A percentile compares a stretch with the other conserved stretches of the same genome.
Conservation (phyloP, 2,113 vertebrate genomes). For the Larimichthys polyactis region DNA sequence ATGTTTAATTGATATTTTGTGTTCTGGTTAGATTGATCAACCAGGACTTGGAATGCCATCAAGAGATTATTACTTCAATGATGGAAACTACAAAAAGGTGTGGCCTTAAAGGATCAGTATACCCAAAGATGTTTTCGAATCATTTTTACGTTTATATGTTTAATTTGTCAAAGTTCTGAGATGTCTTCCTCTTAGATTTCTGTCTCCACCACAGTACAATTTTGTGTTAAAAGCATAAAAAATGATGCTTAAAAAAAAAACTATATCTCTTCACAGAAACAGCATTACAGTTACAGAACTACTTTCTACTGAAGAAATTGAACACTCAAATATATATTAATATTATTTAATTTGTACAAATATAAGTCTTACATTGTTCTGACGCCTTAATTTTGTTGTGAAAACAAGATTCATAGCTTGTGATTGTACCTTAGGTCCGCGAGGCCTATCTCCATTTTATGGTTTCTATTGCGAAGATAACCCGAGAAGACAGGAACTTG, state of each 20-base stretch:
- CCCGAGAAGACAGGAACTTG: slow-evolving; percentile 89
- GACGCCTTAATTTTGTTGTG: slow-evolving; percentile 1
- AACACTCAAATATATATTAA: neutral
- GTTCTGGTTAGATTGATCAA: slow-evolving; percentile 91
- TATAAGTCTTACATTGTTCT: neutral
- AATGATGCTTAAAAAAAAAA: neutral
- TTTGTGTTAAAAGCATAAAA: neutral
- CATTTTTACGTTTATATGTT: neutral
- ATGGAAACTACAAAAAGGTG: slow-evolving; percentile 90
- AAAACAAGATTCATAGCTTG: neutral
- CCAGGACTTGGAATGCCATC: slow-evolving; percentile 96
- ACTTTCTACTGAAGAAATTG: neutral
- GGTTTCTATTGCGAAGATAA: slow-evolving; percentile 90
- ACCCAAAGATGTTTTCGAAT: neutral
- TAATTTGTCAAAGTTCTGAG: neutral
- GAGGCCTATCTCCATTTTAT: slow-evolving; percentile 96
- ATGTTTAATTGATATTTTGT: slow-evolving; percentile 4
- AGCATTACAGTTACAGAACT: neutral
- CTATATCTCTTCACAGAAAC: neutral
- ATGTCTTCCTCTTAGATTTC: neutral
- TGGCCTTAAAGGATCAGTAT: slow-evolving; percentile 8
- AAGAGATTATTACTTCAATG: slow-evolving; percentile 94
- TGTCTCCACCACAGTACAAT: neutral
- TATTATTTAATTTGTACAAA: neutral
- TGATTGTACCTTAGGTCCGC: slow-evolving; percentile 85